phyloP scores from a whole-genome alignment of 1,140 invertebrate species.

The Philopotamus ludificatus region DNA sequence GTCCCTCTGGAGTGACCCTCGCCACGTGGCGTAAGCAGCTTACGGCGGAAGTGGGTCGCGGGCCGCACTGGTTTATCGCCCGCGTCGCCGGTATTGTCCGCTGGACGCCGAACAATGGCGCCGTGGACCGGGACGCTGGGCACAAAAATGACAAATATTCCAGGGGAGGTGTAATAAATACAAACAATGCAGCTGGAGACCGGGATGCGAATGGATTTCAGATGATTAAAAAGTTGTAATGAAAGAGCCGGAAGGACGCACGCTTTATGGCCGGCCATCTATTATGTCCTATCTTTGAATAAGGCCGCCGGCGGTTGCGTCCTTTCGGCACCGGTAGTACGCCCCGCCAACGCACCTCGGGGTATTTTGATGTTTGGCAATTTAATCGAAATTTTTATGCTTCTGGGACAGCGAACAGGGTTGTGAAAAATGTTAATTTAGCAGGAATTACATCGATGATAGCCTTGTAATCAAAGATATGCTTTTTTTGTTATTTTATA shows the following conservation, averaged over 20 bases:
- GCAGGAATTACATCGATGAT: too few relatives aligned
- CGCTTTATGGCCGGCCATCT: not conserved
- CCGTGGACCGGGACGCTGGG: constrained; percentile 10
- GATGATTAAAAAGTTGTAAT: constrained; percentile 32
- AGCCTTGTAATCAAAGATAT: too few relatives aligned
- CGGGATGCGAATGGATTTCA: constrained; percentile 28
- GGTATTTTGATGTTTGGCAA: too few relatives aligned
- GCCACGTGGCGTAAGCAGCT: not conserved
- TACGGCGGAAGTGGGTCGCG: not conserved
- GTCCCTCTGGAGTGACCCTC: too few relatives aligned
- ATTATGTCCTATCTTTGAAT: too few relatives aligned
- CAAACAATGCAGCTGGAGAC: constrained; percentile 26
- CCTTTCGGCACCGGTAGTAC: too few relatives aligned
- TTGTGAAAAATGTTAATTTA: too few relatives aligned
- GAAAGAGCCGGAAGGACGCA: constrained; percentile 9
- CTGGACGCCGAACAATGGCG: constrained; percentile 5
- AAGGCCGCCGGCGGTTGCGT: too few relatives aligned
- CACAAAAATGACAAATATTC: constrained; percentile 38
- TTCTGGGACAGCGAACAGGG: too few relatives aligned
- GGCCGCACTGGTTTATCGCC: constrained; percentile 11
- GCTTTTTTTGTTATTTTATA: too few relatives aligned
- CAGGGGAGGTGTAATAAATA: constrained; percentile 37
- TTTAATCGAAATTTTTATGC: too few relatives aligned
- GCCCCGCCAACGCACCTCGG: too few relatives aligned
- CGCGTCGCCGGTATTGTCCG: constrained; percentile 16